Conservation (phyloP, 2,888 invertebrate genomes). For the Geotrupes spiniger region DNA sequence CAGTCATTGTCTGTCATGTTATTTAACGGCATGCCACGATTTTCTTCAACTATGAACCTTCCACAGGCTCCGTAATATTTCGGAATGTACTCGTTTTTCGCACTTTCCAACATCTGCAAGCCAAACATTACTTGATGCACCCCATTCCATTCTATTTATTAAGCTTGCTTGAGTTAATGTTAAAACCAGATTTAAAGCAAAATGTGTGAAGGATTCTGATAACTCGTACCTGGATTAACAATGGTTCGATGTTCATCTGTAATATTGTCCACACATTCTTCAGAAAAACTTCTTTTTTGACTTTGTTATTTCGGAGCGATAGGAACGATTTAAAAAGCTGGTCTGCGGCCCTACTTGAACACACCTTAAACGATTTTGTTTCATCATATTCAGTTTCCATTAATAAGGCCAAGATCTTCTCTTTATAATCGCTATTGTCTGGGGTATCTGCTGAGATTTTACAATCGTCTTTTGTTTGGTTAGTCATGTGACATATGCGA, state of each 20-base stretch:
- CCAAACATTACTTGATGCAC: background rate
- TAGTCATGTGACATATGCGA: constrained; percentile 21
- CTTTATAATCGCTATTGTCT: constrained; percentile 22
- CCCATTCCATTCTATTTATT: background rate
- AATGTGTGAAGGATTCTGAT: too few species aligned
- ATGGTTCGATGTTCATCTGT: constrained; percentile 73
- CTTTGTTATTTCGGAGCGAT: constrained; percentile 16
- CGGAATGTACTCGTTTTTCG: constrained; percentile 68
- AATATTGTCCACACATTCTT: constrained; percentile 64
- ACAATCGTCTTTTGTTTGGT: constrained; percentile 21
- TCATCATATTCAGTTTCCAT: background rate
- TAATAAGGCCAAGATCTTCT: constrained; percentile 23
- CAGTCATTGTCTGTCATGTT: constrained; percentile 58
- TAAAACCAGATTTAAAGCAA: background rate
- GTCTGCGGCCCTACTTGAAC: constrained; percentile 26
- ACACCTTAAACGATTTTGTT: constrained; percentile 31
- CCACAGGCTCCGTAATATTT: constrained; percentile 78
- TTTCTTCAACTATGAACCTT: constrained; percentile 64
- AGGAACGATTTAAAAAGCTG: constrained; percentile 26
- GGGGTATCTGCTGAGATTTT: constrained; percentile 12
- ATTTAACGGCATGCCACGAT: constrained; percentile 65
- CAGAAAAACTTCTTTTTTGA: constrained; percentile 37
- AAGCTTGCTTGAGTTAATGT: too few species aligned
- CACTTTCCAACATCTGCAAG: constrained; percentile 22
- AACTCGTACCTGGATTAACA: constrained; percentile 74